Base-by-base conservation (phyloP, 2,888 invertebrate genomes). In the Crematogaster levior region DNA sequence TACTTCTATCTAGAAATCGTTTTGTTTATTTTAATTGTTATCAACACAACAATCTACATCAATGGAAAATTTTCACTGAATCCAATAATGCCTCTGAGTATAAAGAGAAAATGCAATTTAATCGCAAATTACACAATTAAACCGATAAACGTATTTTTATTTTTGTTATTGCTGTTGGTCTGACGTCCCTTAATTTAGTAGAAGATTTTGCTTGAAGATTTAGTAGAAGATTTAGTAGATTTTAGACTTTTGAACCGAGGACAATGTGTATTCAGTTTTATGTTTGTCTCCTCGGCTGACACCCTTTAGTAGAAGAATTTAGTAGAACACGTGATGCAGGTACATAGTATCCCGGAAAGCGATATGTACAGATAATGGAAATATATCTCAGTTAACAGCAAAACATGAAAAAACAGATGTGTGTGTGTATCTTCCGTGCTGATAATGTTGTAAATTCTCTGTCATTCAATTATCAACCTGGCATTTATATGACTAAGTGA, bases 241-340 rank as follows among this genome's bases (percentile, higher is more conserved):
- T 66, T 66, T 10, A 68, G 51, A 68, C 21, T 51, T 56, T 21
- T 37, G 37, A 72, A 70, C 37, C 43, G 72, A 27, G 43, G 73
- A 43, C 37, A 37, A 51, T 77, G 66, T 68, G 51, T 72, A 81
- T 56, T 80, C 34, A 79, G 63, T 53, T 81, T 73, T 81, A 80
- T 58, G 60, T 83, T 81, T 51, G 66, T 73, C 65, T 66, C 15
- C 15, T 15, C 58, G 65, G 12, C 18, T 83, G 73, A 81, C 81
- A 72, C 40, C 77, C 58, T 65, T 83, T 83, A 83, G 80, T 61
- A 83, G 81, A 83, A 83, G 72, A 81, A 53, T 73, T 77, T 68
- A 77, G 77, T 77, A 66, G 68, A 77, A 68, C 68, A 43, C 43
- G 56, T 77, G 77, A 77, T 68, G n/a, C 56, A 56, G 9, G 21